Conservation (phyloP, 2,797 vertebrate species). For the Phrynocephalus forsythii region DNA sequence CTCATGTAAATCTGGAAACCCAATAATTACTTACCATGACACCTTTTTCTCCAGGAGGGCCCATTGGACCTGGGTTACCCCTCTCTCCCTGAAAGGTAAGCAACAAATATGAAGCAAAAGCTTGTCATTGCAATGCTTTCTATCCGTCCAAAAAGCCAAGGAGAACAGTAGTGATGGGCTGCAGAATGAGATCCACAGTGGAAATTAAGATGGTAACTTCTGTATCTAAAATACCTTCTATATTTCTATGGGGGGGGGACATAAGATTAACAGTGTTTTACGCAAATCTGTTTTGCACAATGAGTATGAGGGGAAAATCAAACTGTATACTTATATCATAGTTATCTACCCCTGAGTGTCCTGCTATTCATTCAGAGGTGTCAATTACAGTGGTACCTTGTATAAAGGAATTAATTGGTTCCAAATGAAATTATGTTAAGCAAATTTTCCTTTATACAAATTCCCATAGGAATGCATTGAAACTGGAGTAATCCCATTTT, state of each 20-base stretch:
- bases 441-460: no score
- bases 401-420: no score
- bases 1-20: not conserved
- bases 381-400: no score
- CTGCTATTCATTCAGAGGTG: not conserved
- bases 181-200: not conserved
- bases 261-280: not conserved
- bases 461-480: no score
- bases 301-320: not conserved
- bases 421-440: no score
- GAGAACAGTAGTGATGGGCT: not conserved
- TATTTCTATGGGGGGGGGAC: not conserved
- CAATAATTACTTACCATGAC: slow-evolving; percentile 81
- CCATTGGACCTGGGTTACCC: slow-evolving; percentile 89
- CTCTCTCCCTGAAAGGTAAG: slow-evolving; percentile 87
- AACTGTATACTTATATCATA: not conserved
- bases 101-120: slow-evolving; percentile 33
- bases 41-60: slow-evolving; percentile 91
- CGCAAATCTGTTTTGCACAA: not conserved
- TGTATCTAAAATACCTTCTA: not conserved
- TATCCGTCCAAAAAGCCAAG: not conserved
- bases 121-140: not conserved
- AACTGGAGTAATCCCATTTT: no score
- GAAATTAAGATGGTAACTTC: not conserved
- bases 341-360: not conserved